Evolutionary conservation across 2,888 invertebrate genomes (phyloP).

Genomic region (Leptinotarsa peninsularis): DNA sequence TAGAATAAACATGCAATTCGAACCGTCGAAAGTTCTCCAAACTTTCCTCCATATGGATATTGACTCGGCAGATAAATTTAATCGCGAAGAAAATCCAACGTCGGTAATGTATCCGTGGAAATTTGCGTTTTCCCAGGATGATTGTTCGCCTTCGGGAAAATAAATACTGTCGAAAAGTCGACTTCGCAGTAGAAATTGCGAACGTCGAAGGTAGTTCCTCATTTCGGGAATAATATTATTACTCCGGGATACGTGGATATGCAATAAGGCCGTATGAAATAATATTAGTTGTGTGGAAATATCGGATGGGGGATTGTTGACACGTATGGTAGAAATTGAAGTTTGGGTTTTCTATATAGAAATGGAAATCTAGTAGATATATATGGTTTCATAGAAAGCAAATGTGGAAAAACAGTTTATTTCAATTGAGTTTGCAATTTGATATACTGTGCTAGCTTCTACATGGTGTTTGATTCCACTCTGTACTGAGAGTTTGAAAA

Average conservation of each 20-base stretch:
- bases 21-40: constrained; percentile 12
- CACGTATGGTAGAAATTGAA: not conserved
- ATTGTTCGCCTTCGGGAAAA: constrained; percentile 25
- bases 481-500: too few relatives aligned
- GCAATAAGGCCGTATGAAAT: constrained; percentile 1
- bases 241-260: not conserved
- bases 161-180: constrained; percentile 18
- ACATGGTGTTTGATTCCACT: too few relatives aligned
- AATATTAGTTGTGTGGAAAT: constrained; percentile 9
- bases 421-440: too few relatives aligned
- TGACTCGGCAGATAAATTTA: constrained; percentile 34
- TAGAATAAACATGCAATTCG: constrained; percentile 32
- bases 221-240: constrained; percentile 14
- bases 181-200: not conserved
- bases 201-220: not conserved
- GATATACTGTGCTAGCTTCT: too few relatives aligned
- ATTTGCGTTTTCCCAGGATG: constrained; percentile 25
- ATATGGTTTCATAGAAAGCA: too few relatives aligned
- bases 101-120: constrained; percentile 32
- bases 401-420: too few relatives aligned
- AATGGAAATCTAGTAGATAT: too few relatives aligned
- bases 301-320: not conserved
- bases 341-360: not conserved
- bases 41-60: constrained; percentile 33
- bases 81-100: constrained; percentile 34